Conservation (phyloP, 2,888 invertebrate genomes). For the Apotomis capreana region DNA sequence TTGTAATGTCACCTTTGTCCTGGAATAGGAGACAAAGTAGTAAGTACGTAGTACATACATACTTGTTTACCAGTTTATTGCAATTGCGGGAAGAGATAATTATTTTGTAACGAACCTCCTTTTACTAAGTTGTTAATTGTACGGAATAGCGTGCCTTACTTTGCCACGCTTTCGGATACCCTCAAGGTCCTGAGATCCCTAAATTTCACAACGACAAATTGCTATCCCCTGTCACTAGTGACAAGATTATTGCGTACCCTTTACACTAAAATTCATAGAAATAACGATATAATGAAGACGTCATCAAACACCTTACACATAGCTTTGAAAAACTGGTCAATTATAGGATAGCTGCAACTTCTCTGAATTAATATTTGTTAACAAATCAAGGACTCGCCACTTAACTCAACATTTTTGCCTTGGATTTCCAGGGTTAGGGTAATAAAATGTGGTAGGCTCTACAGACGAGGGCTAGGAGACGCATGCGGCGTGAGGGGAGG, state of each 20-base stretch:
- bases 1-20: too few species aligned
- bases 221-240: conserved; percentile 18
- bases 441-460: conserved; percentile 39
- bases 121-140: neutral
- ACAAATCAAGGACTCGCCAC: neutral
- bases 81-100: neutral
- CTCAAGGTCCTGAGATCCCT: neutral
- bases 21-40: too few species aligned
- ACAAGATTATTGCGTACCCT: neutral
- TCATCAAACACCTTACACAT: neutral
- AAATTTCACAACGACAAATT: conserved; percentile 2
- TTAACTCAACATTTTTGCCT: neutral
- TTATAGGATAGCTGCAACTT: neutral
- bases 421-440: neutral
- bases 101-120: neutral
- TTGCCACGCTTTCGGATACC: neutral
- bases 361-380: neutral
- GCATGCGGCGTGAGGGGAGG: conserved; percentile 45
- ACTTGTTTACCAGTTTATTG: too few species aligned
- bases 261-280: too few species aligned
- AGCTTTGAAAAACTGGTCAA: neutral
- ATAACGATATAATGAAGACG: too few species aligned
- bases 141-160: neutral
- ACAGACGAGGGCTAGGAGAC: conserved; percentile 43
- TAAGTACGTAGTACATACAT: too few species aligned